phyloP scores from a whole-genome alignment of 2,888 invertebrate genomes.

The Atrina japonica region DNA sequence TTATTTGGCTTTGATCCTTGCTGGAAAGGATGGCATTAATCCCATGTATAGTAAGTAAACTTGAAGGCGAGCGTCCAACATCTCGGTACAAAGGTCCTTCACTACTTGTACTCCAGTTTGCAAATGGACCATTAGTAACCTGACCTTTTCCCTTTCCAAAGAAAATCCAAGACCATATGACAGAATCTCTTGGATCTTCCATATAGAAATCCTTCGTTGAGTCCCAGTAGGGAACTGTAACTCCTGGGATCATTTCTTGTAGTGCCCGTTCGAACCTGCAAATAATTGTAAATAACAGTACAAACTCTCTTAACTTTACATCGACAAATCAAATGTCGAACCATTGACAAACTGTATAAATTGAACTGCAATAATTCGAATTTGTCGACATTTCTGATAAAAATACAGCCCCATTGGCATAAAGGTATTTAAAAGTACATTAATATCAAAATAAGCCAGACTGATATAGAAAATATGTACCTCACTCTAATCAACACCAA shows the following conservation, averaged over 20 bases:
- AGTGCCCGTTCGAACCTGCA: slow-evolving; percentile 1
- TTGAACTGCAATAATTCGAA: not conserved
- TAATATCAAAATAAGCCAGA: too few relatives aligned
- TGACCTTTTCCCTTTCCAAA: not conserved
- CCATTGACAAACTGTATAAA: not conserved
- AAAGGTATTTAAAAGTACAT: too few relatives aligned
- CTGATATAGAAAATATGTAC: too few relatives aligned
- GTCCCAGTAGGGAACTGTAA: slow-evolving; percentile 1
- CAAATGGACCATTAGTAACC: not conserved
- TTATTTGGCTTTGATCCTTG: not conserved
- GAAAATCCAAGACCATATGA: not conserved
- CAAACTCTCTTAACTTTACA: too few relatives aligned
- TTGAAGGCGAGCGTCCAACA: not conserved
- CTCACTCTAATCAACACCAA: too few relatives aligned
- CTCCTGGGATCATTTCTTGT: not conserved
- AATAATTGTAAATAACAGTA: too few relatives aligned
- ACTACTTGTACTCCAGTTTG: not conserved
- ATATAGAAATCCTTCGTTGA: too few relatives aligned
- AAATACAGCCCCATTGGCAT: too few relatives aligned
- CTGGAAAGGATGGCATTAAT: not conserved
- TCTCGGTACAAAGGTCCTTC: not conserved
- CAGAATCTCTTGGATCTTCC: not conserved
- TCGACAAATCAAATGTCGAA: not conserved
- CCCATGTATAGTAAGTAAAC: slow-evolving; percentile 8
- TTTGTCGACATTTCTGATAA: not conserved